A percentile compares a stretch with the other conserved stretches of the same genome.
phyloP scores from a whole-genome alignment of 2,113 vertebrate genomes.

The Melanerpes formicivorus region DNA sequence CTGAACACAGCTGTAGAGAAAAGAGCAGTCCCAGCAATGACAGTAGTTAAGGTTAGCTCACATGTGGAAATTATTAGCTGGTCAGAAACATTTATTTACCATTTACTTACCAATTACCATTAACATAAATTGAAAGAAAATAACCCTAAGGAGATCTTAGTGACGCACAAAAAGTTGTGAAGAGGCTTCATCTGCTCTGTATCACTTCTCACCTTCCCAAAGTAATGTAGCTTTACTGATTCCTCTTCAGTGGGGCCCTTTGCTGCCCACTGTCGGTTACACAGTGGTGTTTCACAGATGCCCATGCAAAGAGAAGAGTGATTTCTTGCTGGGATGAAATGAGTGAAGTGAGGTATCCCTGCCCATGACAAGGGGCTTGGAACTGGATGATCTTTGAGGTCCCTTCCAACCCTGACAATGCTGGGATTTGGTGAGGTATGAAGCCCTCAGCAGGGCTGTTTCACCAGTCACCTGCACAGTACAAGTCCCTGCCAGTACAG shows the following conservation, averaged over 20 bases:
- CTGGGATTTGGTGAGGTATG: not conserved
- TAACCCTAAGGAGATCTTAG: not conserved
- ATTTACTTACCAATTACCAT: not conserved
- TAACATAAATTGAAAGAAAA: not conserved
- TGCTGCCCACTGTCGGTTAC: fast-evolving
- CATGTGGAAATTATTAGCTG: not conserved
- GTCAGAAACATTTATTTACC: not conserved
- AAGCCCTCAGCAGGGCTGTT: not conserved
- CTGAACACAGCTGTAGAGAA: not conserved
- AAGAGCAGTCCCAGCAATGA: not conserved
- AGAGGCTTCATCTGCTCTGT: not conserved
- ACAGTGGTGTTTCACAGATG: not conserved
- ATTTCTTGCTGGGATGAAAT: not conserved
- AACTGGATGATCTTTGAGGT: too few species aligned
- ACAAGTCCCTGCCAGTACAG: not conserved
- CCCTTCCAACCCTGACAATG: too few species aligned
- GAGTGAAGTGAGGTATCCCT: not conserved
- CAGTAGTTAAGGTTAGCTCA: not conserved
- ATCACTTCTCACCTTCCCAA: not conserved
- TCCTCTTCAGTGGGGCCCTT: not conserved
- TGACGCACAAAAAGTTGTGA: not conserved
- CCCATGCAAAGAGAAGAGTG: not conserved
- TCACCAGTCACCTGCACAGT: not conserved
- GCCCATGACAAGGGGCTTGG: too few species aligned
- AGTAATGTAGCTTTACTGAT: not conserved